Evolutionary conservation across 2,797 vertebrate species (phyloP).

Genomic region (Eurystomus glaucurus): DNA sequence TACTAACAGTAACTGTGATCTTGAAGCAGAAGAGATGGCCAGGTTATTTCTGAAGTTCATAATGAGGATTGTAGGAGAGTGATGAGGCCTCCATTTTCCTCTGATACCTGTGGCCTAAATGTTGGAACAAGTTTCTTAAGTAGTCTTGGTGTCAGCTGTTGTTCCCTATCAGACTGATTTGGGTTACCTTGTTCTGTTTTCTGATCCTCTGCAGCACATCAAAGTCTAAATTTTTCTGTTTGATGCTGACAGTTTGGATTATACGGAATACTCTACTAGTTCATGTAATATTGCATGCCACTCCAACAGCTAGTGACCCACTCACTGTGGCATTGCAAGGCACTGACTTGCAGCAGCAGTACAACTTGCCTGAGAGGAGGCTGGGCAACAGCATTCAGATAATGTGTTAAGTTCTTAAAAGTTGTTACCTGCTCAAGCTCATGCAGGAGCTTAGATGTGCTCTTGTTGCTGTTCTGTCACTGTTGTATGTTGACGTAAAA

Average conservation of each 20-base stretch:
- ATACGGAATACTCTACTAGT: fast-evolving
- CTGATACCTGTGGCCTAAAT: fast-evolving
- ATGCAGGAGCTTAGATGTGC: background rate
- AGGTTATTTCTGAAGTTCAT: background rate
- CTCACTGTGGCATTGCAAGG: fast-evolving
- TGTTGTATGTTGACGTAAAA: background rate
- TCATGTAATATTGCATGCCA: fast-evolving
- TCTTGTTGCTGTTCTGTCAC: background rate
- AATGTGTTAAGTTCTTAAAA: background rate
- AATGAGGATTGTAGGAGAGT: background rate
- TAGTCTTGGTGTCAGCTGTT: background rate
- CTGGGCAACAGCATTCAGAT: background rate
- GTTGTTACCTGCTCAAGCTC: background rate
- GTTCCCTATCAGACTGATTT: background rate
- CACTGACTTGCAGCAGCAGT: background rate
- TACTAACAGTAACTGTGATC: background rate
- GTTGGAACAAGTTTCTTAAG: background rate
- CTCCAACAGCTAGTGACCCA: fast-evolving
- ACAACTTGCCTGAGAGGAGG: background rate
- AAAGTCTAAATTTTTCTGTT: background rate
- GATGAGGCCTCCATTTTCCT: background rate
- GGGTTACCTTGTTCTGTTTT: background rate
- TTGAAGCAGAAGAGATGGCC: background rate
- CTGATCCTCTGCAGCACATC: background rate
- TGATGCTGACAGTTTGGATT: background rate